Percentiles rank a stretch among this genome's conserved stretches.
Conservation (phyloP, 2,113 vertebrate species). For the Rhineura floridana region DNA sequence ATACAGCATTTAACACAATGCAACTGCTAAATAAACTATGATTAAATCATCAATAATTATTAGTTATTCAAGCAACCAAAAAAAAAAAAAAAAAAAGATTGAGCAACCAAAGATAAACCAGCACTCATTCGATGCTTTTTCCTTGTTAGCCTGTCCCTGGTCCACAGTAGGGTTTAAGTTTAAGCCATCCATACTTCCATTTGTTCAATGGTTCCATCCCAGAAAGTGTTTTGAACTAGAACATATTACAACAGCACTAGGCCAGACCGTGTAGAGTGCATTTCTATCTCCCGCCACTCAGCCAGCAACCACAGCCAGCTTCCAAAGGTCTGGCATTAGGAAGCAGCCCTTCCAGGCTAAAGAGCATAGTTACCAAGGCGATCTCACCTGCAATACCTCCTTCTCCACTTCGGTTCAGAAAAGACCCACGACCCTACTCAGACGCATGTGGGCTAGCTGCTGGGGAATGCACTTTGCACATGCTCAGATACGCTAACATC, state of each 20-base stretch:
- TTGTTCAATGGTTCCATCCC: background rate
- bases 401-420: fast-evolving
- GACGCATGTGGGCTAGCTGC: background rate
- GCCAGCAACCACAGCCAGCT: background rate
- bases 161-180: too few species aligned
- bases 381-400: background rate
- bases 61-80: background rate
- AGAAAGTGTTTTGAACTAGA: background rate
- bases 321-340: background rate
- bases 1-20: background rate
- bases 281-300: background rate
- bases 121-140: background rate
- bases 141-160: background rate
- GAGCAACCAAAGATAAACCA: background rate
- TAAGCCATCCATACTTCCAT: background rate
- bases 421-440: background rate
- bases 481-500: background rate
- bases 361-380: background rate
- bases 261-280: background rate
- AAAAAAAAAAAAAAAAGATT: background rate
- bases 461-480: background rate
- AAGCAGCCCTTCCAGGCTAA: background rate
- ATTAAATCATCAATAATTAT: background rate
- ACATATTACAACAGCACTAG: background rate
- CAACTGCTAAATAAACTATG: background rate